phyloP scores from a whole-genome alignment of 1,140 invertebrate genomes.

The Bombus balteatus region DNA sequence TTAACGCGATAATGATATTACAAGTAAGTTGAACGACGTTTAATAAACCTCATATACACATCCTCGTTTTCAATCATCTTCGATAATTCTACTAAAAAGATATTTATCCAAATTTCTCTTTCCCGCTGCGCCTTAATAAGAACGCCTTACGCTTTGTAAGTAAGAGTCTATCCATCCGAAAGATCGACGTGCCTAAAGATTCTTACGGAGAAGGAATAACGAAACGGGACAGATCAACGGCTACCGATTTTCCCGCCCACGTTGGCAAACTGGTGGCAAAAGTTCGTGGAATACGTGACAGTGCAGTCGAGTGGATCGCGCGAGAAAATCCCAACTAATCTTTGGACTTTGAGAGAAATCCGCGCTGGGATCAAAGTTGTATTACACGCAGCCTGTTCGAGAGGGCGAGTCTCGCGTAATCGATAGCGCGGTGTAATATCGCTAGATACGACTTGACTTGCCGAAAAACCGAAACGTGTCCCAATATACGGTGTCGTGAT shows the following conservation, averaged over 20 bases:
- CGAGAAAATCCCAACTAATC: not conserved
- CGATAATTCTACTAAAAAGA: too few species aligned
- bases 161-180: not conserved
- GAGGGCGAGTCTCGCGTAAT: not conserved
- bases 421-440: not conserved
- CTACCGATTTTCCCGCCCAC: not conserved
- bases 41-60: too few species aligned
- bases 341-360: not conserved
- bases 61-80: too few species aligned
- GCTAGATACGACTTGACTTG: too few species aligned
- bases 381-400: not conserved
- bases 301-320: not conserved
- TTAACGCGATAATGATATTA: too few species aligned
- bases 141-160: too few species aligned
- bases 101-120: too few species aligned
- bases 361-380: not conserved
- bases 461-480: too few species aligned
- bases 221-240: not conserved
- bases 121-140: too few species aligned
- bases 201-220: not conserved
- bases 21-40: too few species aligned
- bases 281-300: not conserved
- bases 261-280: not conserved
- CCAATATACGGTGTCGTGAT: rapidly evolving
- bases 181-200: not conserved